Evolutionary conservation across 1,140 invertebrate species (phyloP).

Genomic region (Drosophila erecta): DNA sequence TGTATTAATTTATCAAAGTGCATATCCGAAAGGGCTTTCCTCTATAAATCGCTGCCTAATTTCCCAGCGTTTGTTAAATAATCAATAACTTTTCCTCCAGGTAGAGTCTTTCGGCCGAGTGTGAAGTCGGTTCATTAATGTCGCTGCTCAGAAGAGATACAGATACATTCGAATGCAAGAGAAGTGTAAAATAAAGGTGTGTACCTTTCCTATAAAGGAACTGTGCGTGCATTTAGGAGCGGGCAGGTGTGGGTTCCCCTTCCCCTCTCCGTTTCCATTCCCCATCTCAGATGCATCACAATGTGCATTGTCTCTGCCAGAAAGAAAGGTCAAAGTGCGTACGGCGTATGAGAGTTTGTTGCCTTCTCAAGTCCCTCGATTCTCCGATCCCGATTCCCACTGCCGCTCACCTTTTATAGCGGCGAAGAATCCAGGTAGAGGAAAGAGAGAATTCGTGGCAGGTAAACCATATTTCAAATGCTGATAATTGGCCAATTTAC

Average conservation of each 20-base stretch:
- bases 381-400: conserved; percentile 6
- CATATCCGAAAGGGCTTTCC: conserved; percentile 61
- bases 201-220: conserved; percentile 63
- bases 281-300: conserved; percentile 28
- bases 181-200: conserved; percentile 80
- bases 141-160: conserved; percentile 41
- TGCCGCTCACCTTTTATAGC: conserved; percentile 26
- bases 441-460: conserved; percentile 35
- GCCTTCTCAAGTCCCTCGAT: conserved; percentile 20
- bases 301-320: conserved; percentile 66
- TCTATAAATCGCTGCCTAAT: conserved; percentile 82
- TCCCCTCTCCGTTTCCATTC: conserved; percentile 1
- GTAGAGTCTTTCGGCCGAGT: conserved; percentile 39
- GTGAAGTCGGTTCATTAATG: conserved; percentile 78
- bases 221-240: conserved; percentile 62
- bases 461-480: conserved; percentile 80
- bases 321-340: conserved; percentile 75
- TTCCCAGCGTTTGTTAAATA: conserved; percentile 76
- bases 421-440: conserved; percentile 52
- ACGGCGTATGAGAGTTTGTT: conserved; percentile 9
- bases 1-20: conserved; percentile 82
- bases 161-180: conserved; percentile 46
- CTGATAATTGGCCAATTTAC: conserved; percentile 81
- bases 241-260: conserved; percentile 58
- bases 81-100: conserved; percentile 67